These are phyloP conservation scores for Teleogryllus occipitalis DNA, from an alignment of 1,140 invertebrate species.

Conservation along the genomic window DNA sequence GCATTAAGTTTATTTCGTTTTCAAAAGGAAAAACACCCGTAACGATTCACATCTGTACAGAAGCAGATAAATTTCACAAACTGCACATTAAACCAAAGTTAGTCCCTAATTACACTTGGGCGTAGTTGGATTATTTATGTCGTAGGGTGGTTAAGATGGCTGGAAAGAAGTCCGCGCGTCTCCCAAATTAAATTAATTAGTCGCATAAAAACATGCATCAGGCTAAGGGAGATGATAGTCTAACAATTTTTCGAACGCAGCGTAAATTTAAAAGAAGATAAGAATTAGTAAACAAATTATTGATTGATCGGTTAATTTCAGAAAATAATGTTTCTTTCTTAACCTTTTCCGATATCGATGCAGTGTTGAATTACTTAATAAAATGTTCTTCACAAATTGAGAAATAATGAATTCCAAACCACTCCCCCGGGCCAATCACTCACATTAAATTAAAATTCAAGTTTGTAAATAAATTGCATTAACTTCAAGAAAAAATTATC, in stretches of 20 bases:
- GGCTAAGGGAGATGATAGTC: neutral
- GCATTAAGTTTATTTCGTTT: neutral
- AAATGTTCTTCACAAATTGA: too few relatives aligned
- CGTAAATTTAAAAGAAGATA: too few relatives aligned
- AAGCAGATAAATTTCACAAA: neutral
- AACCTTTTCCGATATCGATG: too few relatives aligned
- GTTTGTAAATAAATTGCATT: too few relatives aligned
- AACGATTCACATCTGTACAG: neutral
- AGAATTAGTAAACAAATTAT: too few relatives aligned
- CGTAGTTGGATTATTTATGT: neutral
- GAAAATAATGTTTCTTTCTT: too few relatives aligned
- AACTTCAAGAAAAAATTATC: too few relatives aligned
- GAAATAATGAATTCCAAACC: too few relatives aligned
- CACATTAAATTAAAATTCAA: too few relatives aligned
- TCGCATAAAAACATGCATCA: neutral
- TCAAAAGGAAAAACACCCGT: neutral
- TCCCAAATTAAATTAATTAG: neutral
- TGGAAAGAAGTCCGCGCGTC: neutral
- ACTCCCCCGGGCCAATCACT: too few relatives aligned
- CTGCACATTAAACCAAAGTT: neutral
- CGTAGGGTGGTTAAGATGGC: neutral
- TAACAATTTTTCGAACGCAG: neutral
- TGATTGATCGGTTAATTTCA: too few relatives aligned
- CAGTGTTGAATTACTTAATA: too few relatives aligned
- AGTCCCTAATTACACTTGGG: neutral